phyloP scores from a whole-genome alignment of 1,140 invertebrate species.

The Nomia melanderi region DNA sequence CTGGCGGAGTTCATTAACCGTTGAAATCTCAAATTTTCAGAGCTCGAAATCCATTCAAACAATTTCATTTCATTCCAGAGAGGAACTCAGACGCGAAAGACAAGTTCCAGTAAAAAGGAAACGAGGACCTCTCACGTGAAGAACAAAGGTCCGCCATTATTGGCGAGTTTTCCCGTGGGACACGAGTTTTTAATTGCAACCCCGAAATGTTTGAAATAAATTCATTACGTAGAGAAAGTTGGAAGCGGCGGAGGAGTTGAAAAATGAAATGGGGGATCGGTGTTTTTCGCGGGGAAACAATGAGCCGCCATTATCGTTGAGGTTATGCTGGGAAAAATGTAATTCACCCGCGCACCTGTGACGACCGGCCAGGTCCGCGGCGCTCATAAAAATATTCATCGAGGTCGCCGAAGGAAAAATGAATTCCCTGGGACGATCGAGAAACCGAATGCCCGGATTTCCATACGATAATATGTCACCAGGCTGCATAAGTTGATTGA shows the following conservation, averaged over 20 bases:
- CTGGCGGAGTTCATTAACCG: too few relatives aligned
- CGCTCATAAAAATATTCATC: slow-evolving; percentile 27
- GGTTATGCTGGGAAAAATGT: slow-evolving; percentile 18
- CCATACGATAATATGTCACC: slow-evolving; percentile 16
- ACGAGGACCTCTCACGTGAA: too few relatives aligned
- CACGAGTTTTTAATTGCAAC: too few relatives aligned
- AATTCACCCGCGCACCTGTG: slow-evolving; percentile 24
- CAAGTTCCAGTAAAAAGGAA: too few relatives aligned
- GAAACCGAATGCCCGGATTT: not conserved
- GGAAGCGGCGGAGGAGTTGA: not conserved
- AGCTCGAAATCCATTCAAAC: too few relatives aligned
- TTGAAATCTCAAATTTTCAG: too few relatives aligned
- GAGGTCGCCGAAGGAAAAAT: slow-evolving; percentile 34
- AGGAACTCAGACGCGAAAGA: too few relatives aligned
- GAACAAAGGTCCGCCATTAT: too few relatives aligned
- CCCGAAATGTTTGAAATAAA: too few relatives aligned
- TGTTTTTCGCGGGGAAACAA: not conserved
- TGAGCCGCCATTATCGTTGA: not conserved
- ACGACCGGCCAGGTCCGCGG: not conserved
- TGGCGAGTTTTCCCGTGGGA: too few relatives aligned
- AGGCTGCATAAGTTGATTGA: slow-evolving; percentile 21
- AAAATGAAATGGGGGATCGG: not conserved
- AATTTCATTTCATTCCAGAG: too few relatives aligned
- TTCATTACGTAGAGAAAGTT: not conserved
- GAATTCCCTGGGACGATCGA: slow-evolving; percentile 13